phyloP scores from a whole-genome alignment of 2,113 vertebrate species.

The Lagenorhynchus albirostris region DNA sequence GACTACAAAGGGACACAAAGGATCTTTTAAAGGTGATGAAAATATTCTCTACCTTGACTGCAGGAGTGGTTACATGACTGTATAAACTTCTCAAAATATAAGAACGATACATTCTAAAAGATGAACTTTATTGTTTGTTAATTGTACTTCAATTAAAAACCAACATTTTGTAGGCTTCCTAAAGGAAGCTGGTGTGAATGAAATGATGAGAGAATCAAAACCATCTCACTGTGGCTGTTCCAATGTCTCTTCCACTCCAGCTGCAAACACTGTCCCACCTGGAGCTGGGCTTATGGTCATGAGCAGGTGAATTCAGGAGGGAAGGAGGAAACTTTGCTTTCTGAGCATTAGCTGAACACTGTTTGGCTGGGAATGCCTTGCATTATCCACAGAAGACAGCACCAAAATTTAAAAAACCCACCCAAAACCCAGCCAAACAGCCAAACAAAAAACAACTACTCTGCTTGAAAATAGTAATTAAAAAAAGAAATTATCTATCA shows the following conservation, averaged over 20 bases:
- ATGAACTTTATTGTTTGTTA: background rate
- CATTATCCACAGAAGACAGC: background rate
- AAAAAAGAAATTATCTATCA: background rate
- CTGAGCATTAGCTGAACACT: background rate
- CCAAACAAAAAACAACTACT: background rate
- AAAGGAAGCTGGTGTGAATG: background rate
- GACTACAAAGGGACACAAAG: background rate
- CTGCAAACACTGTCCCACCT: background rate
- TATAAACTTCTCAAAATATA: background rate
- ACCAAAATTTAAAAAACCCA: background rate
- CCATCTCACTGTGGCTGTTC: background rate
- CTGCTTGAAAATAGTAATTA: background rate
- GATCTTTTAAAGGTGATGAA: background rate
- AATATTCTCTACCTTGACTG: background rate
- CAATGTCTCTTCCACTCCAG: background rate
- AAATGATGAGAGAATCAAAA: background rate
- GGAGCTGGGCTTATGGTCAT: background rate
- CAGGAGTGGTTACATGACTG: background rate
- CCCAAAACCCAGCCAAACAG: background rate
- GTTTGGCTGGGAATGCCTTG: background rate
- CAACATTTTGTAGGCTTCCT: background rate
- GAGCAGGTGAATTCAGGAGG: slow-evolving; percentile 24
- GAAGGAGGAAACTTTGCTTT: background rate
- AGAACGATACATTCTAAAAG: background rate
- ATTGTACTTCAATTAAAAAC: background rate